Evolutionary conservation across 2,888 invertebrate genomes (phyloP), one percentile per base, ranked within the genome.

Genomic region (Lithophane ornitopus): DNA sequence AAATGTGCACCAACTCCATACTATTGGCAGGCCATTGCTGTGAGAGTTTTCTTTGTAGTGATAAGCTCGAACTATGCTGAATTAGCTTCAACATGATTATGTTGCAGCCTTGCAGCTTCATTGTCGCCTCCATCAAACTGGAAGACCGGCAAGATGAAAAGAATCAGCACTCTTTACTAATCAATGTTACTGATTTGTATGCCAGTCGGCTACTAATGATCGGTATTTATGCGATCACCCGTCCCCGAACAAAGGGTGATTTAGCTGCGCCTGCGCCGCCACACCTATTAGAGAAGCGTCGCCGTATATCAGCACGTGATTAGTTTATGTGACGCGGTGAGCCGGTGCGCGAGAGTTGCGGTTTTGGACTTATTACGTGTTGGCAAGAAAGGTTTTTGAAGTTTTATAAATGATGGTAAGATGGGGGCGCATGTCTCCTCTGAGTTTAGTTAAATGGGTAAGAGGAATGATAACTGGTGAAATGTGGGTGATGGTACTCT

Each of bases 291-390:
- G 90, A 72, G 86, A 73, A 76, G 84, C 89, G 92, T 92, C 92
- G 86, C 74, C 90, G 82, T 94, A 89, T 89, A 89, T 94, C 93
- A 93, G 70, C 78, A 61, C 63, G 81, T 91, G 94, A 94, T 94
- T 91, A 93, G 93, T 94, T 94, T 94, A 94, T 92, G 93, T 87
- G 93, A 91, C 91, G 81, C 67, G 79, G 79, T 78, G 82, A 86
- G 87, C 83, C 85, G 84, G 78, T 82, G 83, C 84, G 78, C 80
- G 61, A 82, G 82, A 81, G 75, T 82, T 89, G 86, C 80, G 84
- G 87, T 87, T 74, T 74, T 34, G 76, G 61, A 41, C 61, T 58
- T 80, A 84, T 85, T 87, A 74, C 86, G 83, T 58, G 58, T 58
- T 58, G n/a, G 28, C 44, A 49, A n/a, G 28, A 59, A 58, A 65